Evolutionary conservation across 2,113 vertebrate species (phyloP), one percentile per base, ranked within the genome.

Genomic region (Pogonocichla stellata): DNA sequence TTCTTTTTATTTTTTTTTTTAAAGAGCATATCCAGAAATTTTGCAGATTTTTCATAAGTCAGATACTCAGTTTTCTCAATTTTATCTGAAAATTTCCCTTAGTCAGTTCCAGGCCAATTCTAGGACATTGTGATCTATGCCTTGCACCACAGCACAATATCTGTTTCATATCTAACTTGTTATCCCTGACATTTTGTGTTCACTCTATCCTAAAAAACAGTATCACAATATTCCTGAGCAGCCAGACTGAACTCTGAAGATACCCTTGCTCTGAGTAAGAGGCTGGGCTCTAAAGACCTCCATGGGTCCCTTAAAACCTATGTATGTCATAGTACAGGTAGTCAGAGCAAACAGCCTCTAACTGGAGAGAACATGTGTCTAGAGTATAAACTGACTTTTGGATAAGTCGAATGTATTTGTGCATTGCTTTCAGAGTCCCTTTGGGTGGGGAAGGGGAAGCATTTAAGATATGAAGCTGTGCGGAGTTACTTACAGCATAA

Each of bases 401-500:
- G 54, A 56, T 54, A 91, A 80, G 67, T 73, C 73, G 91, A 86
- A 93, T 12, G 62, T 58, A 88, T 91, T 93, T 88, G 74, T 94
- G 70, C 22, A 24, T 71, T 82, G 58, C 60, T 96, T 95, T 95
- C 61, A 53, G 82, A 97, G 34, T 82, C 78, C 23, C 72, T 95
- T 88, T 74, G 73, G 71, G 3, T 2, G 43, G 60, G 86, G 5
- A 6, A 14, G 77, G 80, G 91, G 69, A 84, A 61, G 51, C 40
- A 95, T 93, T 93, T 82, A 89, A 36, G 26, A 91, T 83, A 97
- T 33, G 69, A 82, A 93, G 87, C 90, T 11, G 1, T 56, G 31
- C 64, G 69, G 50, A 88, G 23, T 47, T 89, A 73, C 93, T 97
- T 95, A 96, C 42, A 97, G 48, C 43, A 29, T 73, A 96, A 90